phyloP scores from a whole-genome alignment of 2,113 vertebrate species.

The Cyprinus carpio region DNA sequence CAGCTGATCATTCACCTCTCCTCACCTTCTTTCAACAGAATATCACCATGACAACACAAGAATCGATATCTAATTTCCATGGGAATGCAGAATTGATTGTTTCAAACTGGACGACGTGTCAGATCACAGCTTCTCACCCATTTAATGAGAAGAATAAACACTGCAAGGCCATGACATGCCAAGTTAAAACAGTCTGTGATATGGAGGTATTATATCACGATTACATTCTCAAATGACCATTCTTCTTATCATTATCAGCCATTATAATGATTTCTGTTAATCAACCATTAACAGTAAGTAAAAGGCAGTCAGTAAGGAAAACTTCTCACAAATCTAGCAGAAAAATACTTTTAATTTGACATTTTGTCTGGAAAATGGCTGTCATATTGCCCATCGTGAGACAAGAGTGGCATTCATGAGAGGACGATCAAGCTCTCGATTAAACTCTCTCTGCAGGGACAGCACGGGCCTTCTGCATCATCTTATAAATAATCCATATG shows the following conservation, averaged over 20 bases:
- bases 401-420: not conserved
- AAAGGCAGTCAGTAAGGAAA: not conserved
- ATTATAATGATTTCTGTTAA: no score
- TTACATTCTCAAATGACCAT: not conserved
- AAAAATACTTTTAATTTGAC: not conserved
- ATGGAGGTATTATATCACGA: not conserved
- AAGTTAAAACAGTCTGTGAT: not conserved
- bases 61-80: slow-evolving; percentile 6
- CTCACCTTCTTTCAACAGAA: not conserved
- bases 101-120: not conserved
- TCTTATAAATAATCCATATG: slow-evolving; percentile 33
- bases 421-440: slow-evolving; percentile 17
- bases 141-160: not conserved
- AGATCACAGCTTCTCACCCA: not conserved
- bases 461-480: slow-evolving; percentile 15
- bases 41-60: not conserved
- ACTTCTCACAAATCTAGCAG: not conserved
- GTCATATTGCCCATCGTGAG: not conserved
- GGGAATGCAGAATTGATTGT: not conserved
- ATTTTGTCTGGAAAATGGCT: not conserved
- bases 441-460: slow-evolving; percentile 1
- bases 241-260: not conserved
- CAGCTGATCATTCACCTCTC: not conserved
- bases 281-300: not conserved
- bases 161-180: not conserved